These are phyloP conservation scores for Ambastaia sidthimunki DNA, from an alignment of 2,797 vertebrate genomes.

Conservation along the genomic window DNA sequence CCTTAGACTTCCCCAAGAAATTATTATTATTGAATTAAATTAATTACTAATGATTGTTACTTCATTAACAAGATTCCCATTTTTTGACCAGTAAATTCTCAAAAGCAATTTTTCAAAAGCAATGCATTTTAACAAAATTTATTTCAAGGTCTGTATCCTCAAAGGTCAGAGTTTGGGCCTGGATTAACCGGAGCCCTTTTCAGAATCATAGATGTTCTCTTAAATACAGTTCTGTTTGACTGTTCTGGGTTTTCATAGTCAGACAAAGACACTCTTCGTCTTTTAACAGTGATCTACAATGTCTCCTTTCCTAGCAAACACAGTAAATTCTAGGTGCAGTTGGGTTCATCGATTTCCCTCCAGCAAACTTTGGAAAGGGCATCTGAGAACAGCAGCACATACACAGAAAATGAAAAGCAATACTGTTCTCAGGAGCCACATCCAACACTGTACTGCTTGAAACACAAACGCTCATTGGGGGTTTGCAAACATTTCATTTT, in stretches of 20 bases:
- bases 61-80: too few species aligned
- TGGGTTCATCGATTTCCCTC: conserved; percentile 31
- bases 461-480: conserved; percentile 8
- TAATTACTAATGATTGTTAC: too few species aligned
- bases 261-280: not conserved
- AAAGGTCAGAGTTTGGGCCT: not conserved
- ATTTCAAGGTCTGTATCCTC: not conserved
- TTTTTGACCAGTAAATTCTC: too few species aligned
- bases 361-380: conserved; percentile 25
- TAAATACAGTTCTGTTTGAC: not conserved
- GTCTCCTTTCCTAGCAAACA: too few species aligned
- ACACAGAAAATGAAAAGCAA: conserved; percentile 23
- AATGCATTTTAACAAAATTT: too few species aligned
- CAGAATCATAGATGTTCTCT: not conserved
- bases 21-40: too few species aligned
- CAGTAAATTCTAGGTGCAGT: conserved; percentile 2
- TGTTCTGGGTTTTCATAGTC: not conserved
- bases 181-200: not conserved
- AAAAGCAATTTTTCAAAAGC: too few species aligned
- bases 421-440: conserved; percentile 30
- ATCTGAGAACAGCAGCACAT: conserved; percentile 25
- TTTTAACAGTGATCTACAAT: too few species aligned
- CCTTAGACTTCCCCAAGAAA: not conserved
- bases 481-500: conserved; percentile 23
- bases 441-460: conserved; percentile 11